Evolutionary conservation across 2,113 vertebrate genomes (phyloP), one percentile per base, ranked within the genome.

Genomic region (Microtus montanus): DNA sequence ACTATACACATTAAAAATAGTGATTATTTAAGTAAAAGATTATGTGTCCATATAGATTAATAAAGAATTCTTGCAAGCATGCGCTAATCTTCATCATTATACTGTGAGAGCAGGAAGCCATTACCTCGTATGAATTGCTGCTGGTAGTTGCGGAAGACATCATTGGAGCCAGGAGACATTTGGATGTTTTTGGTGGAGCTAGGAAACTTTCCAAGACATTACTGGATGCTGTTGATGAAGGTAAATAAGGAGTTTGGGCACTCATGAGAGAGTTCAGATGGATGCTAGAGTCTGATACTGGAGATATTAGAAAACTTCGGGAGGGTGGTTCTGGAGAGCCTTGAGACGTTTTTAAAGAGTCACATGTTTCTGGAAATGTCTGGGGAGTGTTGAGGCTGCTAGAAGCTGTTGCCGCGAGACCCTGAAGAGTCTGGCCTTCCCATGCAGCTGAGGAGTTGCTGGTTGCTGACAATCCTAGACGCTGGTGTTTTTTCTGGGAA

Each of bases 241-340:
- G 5, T 38, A 14, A 7, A 4, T 1, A 1, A 68, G 19, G 30
- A 13, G 30, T 20, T 3, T 44, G 0, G 5, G 1, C 15, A 68
- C 41, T 41, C 41, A 41, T 41, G 41, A 41, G 41, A 41, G 41
- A 41, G 41, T 41, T 41, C 41, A 41, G 41, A 41, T 66, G 61
- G 15, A 15, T 7, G 5, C 2, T 22, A 17, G 83, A 35, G 9
- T 44, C 5, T 44, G 83, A 64, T 30, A 44, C 19, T 68, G 19
- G 17, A 66, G 63, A 22, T 2, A 8, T 1, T 63, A 24, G 13
- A 30, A 63, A 41, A 30, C 10, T 30, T 24, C 41, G 80, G 14
- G 13, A 63, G 30, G 3, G n/a, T 63, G 58, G 15, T 41, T 0
- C 26, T 83, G n/a, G 24, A 63, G 80, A 83, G n/a, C 13, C 24